Evolutionary conservation across 2,888 invertebrate genomes (phyloP).

Genomic region (Drosophila hamatofila): DNA sequence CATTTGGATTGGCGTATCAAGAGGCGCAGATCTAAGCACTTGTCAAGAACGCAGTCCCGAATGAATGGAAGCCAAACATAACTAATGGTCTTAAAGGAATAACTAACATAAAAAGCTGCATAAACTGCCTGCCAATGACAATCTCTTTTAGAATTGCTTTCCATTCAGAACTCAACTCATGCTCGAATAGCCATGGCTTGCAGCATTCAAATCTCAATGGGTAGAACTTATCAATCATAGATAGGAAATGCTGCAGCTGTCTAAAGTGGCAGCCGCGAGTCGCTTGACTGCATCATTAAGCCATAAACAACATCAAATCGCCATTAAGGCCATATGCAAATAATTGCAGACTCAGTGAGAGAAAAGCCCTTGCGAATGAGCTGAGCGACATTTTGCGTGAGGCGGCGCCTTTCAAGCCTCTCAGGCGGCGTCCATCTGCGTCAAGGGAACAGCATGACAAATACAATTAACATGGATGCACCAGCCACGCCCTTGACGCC

Average conservation of each 20-base stretch:
- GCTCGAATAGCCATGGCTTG: conserved; percentile 12
- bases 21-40: conserved; percentile 49
- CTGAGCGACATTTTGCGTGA: conserved; percentile 59
- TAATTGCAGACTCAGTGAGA: conserved; percentile 69
- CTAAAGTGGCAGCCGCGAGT: conserved; percentile 42
- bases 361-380: conserved; percentile 30
- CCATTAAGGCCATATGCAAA: conserved; percentile 78
- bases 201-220: conserved; percentile 58
- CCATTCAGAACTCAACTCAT: conserved; percentile 29
- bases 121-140: background rate
- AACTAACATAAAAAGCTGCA: background rate
- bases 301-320: conserved; percentile 80
- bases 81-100: conserved; percentile 41
- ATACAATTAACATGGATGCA: conserved; percentile 79
- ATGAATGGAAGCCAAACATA: conserved; percentile 18
- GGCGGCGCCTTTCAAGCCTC: conserved; percentile 71
- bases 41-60: conserved; percentile 25
- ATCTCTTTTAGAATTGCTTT: conserved; percentile 3
- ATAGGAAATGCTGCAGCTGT: conserved; percentile 39
- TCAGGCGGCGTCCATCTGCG: conserved; percentile 45
- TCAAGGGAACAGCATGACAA: conserved; percentile 72
- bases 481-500: conserved; percentile 75
- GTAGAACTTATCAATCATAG: conserved; percentile 74
- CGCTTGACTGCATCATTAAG: conserved; percentile 75
- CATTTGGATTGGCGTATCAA: conserved; percentile 62